Base-by-base conservation (phyloP, 2,797 vertebrate species). In the Paedocypris micromegethes region DNA sequence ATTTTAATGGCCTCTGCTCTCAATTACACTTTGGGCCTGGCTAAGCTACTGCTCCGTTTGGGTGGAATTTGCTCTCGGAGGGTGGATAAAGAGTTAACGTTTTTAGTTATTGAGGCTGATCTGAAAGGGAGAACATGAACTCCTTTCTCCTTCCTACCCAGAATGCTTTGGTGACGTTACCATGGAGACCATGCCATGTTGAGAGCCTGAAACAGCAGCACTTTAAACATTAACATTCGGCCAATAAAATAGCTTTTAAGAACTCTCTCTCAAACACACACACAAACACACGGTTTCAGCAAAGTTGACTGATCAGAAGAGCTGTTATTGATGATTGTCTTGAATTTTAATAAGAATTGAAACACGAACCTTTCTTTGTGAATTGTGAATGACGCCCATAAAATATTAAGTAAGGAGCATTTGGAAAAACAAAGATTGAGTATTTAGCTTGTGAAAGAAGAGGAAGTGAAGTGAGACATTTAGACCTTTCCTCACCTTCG, bases 401-500 rank as follows among this genome's bases (percentile, higher is more conserved):
- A 23, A 23, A 23, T 23, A 23, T 23, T 23, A 23, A 23, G 23
- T 23, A 23, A 23, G 23, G 1, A 23, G 23, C 23, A 1, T 23
- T 23, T 23, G 23, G 23, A 23, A 23, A 23, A 23, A 23, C 23
- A 23, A 23, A 23, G 23, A 23, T 23, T 23, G 53, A 48, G 39
- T 58, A 56, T 45, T 47, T 51, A 53, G 6, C 62, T 45, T 48
- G 3, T 41, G 48, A 68, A 53, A 57, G 55, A 64, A 69, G 63
- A 74, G 57, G 7, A 67, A 67, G 52, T 7, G 53, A 23, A 23
- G 23, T 23, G 23, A 23, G 23, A 23, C 23, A 23, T 23, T 23
- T 23, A 23, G 23, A 23, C 23, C 23, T 81, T 79, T 76, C 75
- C 80, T 83, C 72, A 96, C 96, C 92, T 92, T 94, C 77, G 90